Percentiles rank a stretch among this genome's conserved stretches.
Evolutionary conservation across 2,888 invertebrate genomes (phyloP).

Genomic region (Cheilosia urbana): DNA sequence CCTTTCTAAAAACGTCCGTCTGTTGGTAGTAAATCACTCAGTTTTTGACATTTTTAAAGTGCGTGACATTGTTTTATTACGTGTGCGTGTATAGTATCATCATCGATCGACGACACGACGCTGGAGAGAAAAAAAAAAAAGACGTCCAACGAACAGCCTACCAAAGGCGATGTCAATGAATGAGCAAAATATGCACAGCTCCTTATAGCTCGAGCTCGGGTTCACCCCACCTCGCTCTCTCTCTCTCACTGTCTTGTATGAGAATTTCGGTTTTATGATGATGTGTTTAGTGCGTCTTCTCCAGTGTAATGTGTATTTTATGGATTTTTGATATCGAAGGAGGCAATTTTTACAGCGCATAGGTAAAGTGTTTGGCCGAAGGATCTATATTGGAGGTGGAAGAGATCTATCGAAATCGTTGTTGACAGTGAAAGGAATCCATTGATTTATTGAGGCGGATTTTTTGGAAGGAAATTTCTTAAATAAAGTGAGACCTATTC

Average conservation of each 20-base stretch:
- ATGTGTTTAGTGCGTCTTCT: constrained; percentile 73
- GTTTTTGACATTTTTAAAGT: constrained; percentile 84
- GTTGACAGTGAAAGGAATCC: constrained; percentile 45
- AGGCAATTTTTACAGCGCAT: constrained; percentile 41
- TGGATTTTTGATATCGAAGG: constrained; percentile 74
- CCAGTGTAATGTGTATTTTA: constrained; percentile 74
- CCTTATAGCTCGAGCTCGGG: neutral
- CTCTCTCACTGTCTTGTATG: constrained; percentile 32
- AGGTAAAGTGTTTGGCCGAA: constrained; percentile 38
- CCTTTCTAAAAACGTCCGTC: constrained; percentile 77
- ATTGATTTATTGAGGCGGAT: constrained; percentile 49
- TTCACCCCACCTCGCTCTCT: constrained; percentile 29
- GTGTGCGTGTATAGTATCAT: constrained; percentile 77
- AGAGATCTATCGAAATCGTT: constrained; percentile 50
- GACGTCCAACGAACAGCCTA: neutral
- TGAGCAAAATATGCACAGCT: constrained; percentile 30
- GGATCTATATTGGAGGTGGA: neutral
- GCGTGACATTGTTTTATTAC: constrained; percentile 84
- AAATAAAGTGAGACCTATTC: neutral
- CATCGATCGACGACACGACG: constrained; percentile 67
- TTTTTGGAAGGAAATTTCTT: constrained; percentile 13
- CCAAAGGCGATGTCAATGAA: neutral
- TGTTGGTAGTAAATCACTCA: constrained; percentile 83
- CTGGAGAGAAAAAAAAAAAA: constrained; percentile 5
- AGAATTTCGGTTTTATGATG: constrained; percentile 71